Percentiles rank a stretch among this genome's conserved stretches.
phyloP scores from a whole-genome alignment of 2,888 invertebrate species.

The Tanaodytes sp. region DNA sequence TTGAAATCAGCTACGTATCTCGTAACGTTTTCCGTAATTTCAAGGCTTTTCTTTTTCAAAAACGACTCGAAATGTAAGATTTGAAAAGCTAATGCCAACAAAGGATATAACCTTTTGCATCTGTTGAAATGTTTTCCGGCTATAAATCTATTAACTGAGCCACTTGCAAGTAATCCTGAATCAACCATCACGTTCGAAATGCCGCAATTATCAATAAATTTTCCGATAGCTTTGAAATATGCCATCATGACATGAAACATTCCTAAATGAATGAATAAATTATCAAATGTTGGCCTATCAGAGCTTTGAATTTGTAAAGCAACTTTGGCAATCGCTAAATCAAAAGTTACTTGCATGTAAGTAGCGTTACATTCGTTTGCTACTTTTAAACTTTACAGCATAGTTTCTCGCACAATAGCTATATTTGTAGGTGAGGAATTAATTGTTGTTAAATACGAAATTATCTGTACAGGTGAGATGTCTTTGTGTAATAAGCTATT shows the following conservation, averaged over 20 bases:
- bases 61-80: slow-evolving; percentile 56
- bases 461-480: slow-evolving; percentile 46
- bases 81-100: slow-evolving; percentile 26
- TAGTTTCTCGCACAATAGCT: slow-evolving; percentile 54
- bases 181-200: slow-evolving; percentile 45
- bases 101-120: slow-evolving; percentile 41
- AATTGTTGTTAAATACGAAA: not conserved
- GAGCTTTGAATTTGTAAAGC: slow-evolving; percentile 57
- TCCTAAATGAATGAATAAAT: slow-evolving; percentile 67
- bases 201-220: slow-evolving; percentile 57
- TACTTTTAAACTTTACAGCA: slow-evolving; percentile 42
- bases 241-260: slow-evolving; percentile 62
- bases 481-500: slow-evolving; percentile 58
- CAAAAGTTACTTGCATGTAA: slow-evolving; percentile 58
- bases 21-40: slow-evolving; percentile 9
- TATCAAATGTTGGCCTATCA: slow-evolving; percentile 60
- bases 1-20: not conserved
- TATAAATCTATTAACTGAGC: slow-evolving; percentile 48
- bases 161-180: slow-evolving; percentile 37
- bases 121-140: slow-evolving; percentile 45
- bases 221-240: slow-evolving; percentile 60
- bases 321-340: slow-evolving; percentile 59
- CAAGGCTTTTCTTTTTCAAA: slow-evolving; percentile 19
- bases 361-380: slow-evolving; percentile 45
- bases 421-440: slow-evolving; percentile 61